Evolutionary conservation across 2,797 vertebrate genomes (phyloP).

Genomic region (Fundulus diaphanus): DNA sequence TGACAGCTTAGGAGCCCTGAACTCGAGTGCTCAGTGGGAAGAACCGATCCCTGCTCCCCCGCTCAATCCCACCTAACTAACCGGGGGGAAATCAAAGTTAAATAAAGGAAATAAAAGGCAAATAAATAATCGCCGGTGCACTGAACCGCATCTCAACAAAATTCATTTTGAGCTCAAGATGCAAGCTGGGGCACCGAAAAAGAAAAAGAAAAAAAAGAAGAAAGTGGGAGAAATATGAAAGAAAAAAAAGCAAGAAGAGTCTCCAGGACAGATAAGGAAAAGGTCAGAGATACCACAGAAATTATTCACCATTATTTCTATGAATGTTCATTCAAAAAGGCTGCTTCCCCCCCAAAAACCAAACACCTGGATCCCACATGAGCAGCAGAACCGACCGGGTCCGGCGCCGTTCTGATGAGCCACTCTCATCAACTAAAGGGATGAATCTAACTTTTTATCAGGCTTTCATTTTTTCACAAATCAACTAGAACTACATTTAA

Average conservation of each 20-base stretch:
- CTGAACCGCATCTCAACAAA: conserved; percentile 27
- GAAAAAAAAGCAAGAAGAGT: conserved; percentile 15
- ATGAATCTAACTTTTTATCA: not conserved
- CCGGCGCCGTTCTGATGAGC: not conserved
- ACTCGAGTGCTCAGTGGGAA: conserved; percentile 11
- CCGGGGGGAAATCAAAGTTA: conserved; percentile 58
- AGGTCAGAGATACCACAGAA: not conserved
- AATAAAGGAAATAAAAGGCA: conserved; percentile 56
- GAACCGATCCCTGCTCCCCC: conserved; percentile 31
- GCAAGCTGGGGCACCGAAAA: not conserved
- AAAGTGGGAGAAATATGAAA: conserved; percentile 2
- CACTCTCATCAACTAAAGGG: not conserved
- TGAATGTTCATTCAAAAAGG: not conserved
- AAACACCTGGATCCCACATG: not conserved
- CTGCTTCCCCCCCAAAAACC: not conserved
- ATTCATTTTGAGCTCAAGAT: conserved; percentile 28
- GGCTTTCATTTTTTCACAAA: not conserved
- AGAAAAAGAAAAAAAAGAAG: not conserved
- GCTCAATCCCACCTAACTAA: conserved; percentile 35
- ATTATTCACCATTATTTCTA: not conserved
- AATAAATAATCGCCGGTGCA: conserved; percentile 39
- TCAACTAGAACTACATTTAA: not conserved
- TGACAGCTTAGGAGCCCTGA: conserved; percentile 12
- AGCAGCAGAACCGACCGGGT: not conserved
- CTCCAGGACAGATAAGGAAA: conserved; percentile 23